These are phyloP conservation scores for Tortrix viridana DNA, from an alignment of 2,888 invertebrate genomes.

Conservation along the genomic window DNA sequence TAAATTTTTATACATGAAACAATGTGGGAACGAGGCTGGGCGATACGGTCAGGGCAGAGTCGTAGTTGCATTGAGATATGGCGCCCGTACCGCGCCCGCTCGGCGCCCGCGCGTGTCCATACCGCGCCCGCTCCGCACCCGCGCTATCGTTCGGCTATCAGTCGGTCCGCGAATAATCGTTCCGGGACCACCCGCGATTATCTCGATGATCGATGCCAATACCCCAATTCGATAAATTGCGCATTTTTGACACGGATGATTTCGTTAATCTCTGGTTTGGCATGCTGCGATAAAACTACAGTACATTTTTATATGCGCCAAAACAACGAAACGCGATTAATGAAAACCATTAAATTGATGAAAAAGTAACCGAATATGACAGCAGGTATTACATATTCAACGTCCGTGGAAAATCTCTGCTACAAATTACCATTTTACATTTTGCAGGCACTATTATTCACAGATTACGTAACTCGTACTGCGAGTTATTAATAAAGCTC, in stretches of 20 bases:
- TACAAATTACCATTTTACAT: too few species aligned
- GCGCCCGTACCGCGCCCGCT: slow-evolving; percentile 48
- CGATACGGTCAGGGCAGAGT: slow-evolving; percentile 37
- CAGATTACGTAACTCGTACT: too few species aligned
- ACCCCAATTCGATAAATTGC: slow-evolving; percentile 58
- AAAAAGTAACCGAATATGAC: slow-evolving; percentile 19
- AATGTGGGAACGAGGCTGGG: slow-evolving; percentile 48
- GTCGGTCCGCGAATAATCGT: slow-evolving; percentile 61
- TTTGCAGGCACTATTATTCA: too few species aligned
- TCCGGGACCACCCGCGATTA: slow-evolving; percentile 62
- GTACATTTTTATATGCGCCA: not conserved
- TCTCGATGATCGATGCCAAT: slow-evolving; percentile 58
- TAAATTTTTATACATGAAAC: slow-evolving; percentile 63
- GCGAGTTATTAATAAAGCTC: too few species aligned
- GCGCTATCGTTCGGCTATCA: slow-evolving; percentile 48
- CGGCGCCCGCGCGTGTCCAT: slow-evolving; percentile 12
- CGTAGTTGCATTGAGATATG: slow-evolving; percentile 28
- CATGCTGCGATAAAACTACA: slow-evolving; percentile 22
- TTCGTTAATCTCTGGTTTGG: slow-evolving; percentile 33
- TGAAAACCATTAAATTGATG: slow-evolving; percentile 9
- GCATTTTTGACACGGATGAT: slow-evolving; percentile 38
- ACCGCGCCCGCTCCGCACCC: slow-evolving; percentile 49
- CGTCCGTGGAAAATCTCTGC: too few species aligned
- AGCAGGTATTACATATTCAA: too few species aligned
- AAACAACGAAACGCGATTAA: slow-evolving; percentile 1